Evolutionary conservation across 2,113 vertebrate species (phyloP).

Genomic region (Phalacrocorax pelagicus): DNA sequence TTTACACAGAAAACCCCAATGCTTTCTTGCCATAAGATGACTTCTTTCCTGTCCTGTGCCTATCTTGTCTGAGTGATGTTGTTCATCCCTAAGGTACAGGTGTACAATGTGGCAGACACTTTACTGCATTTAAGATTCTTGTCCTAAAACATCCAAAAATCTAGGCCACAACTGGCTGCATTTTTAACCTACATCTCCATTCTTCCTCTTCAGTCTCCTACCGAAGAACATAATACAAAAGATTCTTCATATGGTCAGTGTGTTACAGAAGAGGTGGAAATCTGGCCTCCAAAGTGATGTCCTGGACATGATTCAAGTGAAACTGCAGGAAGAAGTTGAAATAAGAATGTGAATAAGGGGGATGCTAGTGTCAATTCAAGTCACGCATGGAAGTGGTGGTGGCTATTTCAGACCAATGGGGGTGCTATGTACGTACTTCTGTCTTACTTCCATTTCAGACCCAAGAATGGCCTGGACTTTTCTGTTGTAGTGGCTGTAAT

Average conservation of each 20-base stretch:
- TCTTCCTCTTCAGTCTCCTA: not conserved
- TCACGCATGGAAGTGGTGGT: not conserved
- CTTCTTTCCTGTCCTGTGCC: not conserved
- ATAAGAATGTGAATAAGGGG: not conserved
- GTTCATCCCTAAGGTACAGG: not conserved
- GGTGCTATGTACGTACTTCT: not conserved
- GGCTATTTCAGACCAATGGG: not conserved
- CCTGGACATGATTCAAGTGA: not conserved
- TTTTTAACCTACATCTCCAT: not conserved
- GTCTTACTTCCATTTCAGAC: not conserved
- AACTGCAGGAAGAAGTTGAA: not conserved
- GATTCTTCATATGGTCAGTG: not conserved
- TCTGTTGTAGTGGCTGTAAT: not conserved
- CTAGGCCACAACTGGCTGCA: not conserved
- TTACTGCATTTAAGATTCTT: not conserved
- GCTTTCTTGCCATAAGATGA: not conserved
- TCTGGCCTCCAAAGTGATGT: not conserved
- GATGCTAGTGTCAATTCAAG: not conserved
- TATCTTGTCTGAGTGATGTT: not conserved
- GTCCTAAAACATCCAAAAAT: not conserved
- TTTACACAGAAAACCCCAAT: not conserved
- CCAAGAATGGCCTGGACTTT: not conserved
- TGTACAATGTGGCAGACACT: not conserved
- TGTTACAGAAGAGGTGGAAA: not conserved
- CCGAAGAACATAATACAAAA: not conserved